Percentiles rank a stretch among this genome's conserved stretches.
phyloP scores from a whole-genome alignment of 2,888 invertebrate genomes.

The Leucophora obtusa region DNA sequence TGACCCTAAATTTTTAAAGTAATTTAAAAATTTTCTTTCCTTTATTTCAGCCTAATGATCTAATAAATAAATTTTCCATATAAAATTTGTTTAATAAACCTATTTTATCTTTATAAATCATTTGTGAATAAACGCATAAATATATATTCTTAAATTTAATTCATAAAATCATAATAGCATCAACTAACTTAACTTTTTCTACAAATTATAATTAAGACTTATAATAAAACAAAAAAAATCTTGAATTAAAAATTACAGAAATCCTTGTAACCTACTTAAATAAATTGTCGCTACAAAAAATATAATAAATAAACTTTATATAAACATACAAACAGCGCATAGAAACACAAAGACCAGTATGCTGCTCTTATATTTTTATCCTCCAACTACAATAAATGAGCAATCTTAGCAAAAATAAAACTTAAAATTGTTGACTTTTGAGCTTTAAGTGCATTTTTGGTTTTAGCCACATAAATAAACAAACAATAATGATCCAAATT shows the following conservation, averaged over 20 bases:
- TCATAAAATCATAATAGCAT: neutral
- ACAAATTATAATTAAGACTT: conserved; percentile 24
- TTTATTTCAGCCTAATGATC: no score
- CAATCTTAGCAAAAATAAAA: conserved; percentile 14
- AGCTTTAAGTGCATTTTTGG: conserved; percentile 42
- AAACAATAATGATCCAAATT: conserved; percentile 25
- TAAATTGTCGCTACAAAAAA: neutral
- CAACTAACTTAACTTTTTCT: neutral
- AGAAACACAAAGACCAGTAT: neutral
- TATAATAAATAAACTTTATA: conserved; percentile 10
- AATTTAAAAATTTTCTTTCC: no score
- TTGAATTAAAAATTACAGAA: neutral
- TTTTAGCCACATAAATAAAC: conserved; percentile 50
- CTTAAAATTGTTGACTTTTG: conserved; percentile 51
- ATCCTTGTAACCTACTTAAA: conserved; percentile 33
- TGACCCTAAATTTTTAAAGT: no score
- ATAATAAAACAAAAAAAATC: conserved; percentile 7
- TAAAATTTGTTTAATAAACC: no score
- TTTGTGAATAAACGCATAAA: no score
- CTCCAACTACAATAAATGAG: conserved; percentile 16
- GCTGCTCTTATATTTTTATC: neutral
- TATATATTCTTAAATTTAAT: no score
- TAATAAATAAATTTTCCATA: no score
- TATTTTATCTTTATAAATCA: no score
- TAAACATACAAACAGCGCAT: neutral